A percentile compares a stretch with the other conserved stretches of the same genome.
These are phyloP conservation scores for Arbacia lixula DNA, from an alignment of 53 echinoderm and acorn worm genomes.

Conservation along the genomic window DNA sequence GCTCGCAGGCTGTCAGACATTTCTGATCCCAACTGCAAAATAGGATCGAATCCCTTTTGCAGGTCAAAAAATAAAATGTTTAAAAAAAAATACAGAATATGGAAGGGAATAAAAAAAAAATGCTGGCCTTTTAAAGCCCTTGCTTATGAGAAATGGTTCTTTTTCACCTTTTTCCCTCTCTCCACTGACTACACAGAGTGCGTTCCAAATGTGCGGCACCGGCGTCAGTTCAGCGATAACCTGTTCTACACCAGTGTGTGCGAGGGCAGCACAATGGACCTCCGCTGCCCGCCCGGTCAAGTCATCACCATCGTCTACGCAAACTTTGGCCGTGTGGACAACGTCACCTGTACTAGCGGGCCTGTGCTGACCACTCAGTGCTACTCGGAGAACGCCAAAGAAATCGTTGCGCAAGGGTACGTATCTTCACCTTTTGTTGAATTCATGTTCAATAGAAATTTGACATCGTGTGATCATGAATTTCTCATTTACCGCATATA, in stretches of 20 bases:
- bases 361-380: conserved; percentile 64
- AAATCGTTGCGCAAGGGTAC: conserved; percentile 79
- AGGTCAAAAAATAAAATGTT: too few relatives aligned
- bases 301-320: conserved; percentile 65
- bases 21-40: too few relatives aligned
- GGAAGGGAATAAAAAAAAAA: too few relatives aligned
- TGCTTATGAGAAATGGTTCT: too few relatives aligned
- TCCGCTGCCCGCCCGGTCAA: conserved; percentile 60
- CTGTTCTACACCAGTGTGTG: conserved; percentile 85
- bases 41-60: too few relatives aligned
- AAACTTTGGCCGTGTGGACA: conserved; percentile 87
- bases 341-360: conserved; percentile 67
- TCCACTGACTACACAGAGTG: neutral
- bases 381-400: conserved; percentile 29
- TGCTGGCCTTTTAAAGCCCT: too few relatives aligned
- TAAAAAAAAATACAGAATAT: too few relatives aligned
- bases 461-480: neutral
- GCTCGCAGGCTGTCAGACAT: too few relatives aligned
- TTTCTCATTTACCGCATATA: neutral
- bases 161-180: neutral
- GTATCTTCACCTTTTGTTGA: too few relatives aligned
- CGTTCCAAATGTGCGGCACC: neutral
- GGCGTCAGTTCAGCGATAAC: neutral
- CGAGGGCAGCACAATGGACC: conserved; percentile 86
- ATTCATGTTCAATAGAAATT: neutral